Base-by-base conservation (phyloP, 2,797 vertebrate genomes). In the Mormyrus hasselquistii region DNA sequence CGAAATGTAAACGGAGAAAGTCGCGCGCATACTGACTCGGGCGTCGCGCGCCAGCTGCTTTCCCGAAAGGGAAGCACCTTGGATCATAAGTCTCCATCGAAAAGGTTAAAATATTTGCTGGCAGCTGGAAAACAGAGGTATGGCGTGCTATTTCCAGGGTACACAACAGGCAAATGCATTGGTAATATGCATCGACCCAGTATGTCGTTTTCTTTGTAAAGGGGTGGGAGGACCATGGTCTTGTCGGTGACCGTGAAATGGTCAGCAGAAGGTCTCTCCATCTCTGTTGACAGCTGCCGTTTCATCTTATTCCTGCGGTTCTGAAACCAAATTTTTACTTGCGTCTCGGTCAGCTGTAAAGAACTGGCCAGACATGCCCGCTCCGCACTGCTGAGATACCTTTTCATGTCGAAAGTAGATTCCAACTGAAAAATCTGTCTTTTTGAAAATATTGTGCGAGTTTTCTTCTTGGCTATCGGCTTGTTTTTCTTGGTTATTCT, bases 391-490 rank as follows among this genome's bases (percentile, higher is more conserved):
- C 97, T 97, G 91, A 97, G 94, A 82, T 97, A 97, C 2, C 96
- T 94, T 88, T 97, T 96, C 94, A 96, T 95, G 92, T 96, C 96
- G 93, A 97, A 97, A 44, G 97, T 96, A 92, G 96, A 95, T 92
- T 97, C 96, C 94, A 97, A 92, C 92, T 96, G 96, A 91, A 97
- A 96, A 90, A 97, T 96, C 93, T 97, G 97, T 92, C 97, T 96
- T 92, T 97, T 97, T 90, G 97, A 97, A 91, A 97, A 98, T 88
- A 97, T 97, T 0, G 97, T 98, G 93, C 97, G 95, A 0, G 96
- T 97, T 91, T 97, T 97, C 94, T 97, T 97, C 89, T 96, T 96
- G 10, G 94, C 91, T 29, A 95, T 92, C 0, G 93, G 85, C 92
- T 96, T 96, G 91, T 53, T 95, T 90, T 96, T 96, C 91, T 96